Conservation (phyloP, 1,140 invertebrate genomes). For the Drosophila oshimai region DNA sequence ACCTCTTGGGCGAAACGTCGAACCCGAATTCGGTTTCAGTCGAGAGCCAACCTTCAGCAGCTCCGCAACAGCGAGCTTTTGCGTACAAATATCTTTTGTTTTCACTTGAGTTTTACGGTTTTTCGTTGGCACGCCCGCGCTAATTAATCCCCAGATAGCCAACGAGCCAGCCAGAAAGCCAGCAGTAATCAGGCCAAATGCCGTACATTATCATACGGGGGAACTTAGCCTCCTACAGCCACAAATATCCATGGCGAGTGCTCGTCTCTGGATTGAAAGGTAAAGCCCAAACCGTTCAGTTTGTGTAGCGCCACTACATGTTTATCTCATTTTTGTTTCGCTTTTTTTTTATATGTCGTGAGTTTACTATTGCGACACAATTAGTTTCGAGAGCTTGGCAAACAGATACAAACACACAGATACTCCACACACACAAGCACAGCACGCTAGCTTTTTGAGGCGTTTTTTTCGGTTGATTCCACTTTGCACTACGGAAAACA, state of each 20-base stretch:
- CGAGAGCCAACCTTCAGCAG: conserved; percentile 64
- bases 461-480: conserved; percentile 36
- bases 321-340: conserved; percentile 14
- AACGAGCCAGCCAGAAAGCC: conserved; percentile 24
- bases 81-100: conserved; percentile 31
- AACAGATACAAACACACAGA: conserved; percentile 35
- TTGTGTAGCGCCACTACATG: conserved; percentile 1
- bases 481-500: conserved; percentile 44
- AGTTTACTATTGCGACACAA: conserved; percentile 59
- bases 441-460: conserved; percentile 38
- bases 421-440: conserved; percentile 18
- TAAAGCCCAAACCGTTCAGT: conserved; percentile 68
- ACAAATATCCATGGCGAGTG: conserved; percentile 92
- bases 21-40: conserved; percentile 60
- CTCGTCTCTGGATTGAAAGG: conserved; percentile 92
- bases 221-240: conserved; percentile 92
- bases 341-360: conserved; percentile 5
- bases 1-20: conserved; percentile 35
- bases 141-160: conserved; percentile 39
- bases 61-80: conserved; percentile 26
- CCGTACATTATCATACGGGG: conserved; percentile 94
- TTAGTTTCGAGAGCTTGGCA: conserved; percentile 61
- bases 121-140: conserved; percentile 51
- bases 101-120: conserved; percentile 19
- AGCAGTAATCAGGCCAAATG: conserved; percentile 84